These are phyloP conservation scores for Helostoma temminkii DNA, from an alignment of 2,797 vertebrate genomes.

Conservation along the genomic window DNA sequence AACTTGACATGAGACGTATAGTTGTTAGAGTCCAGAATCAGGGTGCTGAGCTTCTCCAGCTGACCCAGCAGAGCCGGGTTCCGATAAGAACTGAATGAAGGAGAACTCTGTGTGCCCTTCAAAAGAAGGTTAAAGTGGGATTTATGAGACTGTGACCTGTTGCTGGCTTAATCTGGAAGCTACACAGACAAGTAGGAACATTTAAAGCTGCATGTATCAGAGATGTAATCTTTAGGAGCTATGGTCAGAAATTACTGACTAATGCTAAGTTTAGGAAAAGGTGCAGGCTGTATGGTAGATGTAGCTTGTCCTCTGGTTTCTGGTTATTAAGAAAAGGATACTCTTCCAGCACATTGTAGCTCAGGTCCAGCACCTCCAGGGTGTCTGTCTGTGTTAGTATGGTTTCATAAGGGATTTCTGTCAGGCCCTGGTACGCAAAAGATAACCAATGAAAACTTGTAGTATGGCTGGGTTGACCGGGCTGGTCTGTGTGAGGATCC, in stretches of 20 bases:
- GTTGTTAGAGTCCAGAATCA: slow-evolving; percentile 85
- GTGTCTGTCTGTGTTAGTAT: slow-evolving; percentile 76
- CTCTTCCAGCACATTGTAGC: slow-evolving; percentile 85
- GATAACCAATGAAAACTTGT: slow-evolving; percentile 76
- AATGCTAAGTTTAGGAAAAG: not conserved
- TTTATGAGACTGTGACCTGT: not conserved
- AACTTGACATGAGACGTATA: slow-evolving; percentile 86
- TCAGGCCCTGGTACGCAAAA: slow-evolving; percentile 83
- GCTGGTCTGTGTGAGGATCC: slow-evolving; percentile 58
- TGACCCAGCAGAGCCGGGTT: slow-evolving; percentile 82
- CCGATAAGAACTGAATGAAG: slow-evolving; percentile 78
- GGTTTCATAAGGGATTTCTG: slow-evolving; percentile 82
- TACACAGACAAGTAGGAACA: not conserved
- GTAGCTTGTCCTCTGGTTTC: not conserved
- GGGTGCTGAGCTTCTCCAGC: slow-evolving; percentile 83
- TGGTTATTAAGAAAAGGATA: slow-evolving; percentile 77
- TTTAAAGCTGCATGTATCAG: not conserved
- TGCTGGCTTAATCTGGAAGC: not conserved
- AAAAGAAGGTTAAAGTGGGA: not conserved
- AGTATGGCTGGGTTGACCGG: slow-evolving; percentile 31
- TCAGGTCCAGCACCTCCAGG: slow-evolving; percentile 85
- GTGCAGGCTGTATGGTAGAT: not conserved
- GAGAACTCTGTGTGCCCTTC: slow-evolving; percentile 34
- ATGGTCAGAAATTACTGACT: not conserved
- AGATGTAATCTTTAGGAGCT: no score